Percentiles rank a stretch among this genome's conserved stretches.
Conservation (phyloP, 2,113 vertebrate species). For the Acinonyx jubatus region DNA sequence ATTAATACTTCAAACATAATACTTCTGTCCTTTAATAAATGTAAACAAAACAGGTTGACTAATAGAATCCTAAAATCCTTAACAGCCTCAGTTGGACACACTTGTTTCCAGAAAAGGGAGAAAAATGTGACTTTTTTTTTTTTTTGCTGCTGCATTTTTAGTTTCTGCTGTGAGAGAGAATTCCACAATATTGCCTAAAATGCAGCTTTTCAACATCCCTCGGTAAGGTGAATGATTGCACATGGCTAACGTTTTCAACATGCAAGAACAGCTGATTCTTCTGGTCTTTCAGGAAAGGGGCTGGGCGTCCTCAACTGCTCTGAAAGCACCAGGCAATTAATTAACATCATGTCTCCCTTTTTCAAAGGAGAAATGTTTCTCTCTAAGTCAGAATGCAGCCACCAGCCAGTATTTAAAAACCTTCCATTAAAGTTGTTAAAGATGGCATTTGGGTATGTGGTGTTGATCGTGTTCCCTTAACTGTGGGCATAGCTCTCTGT, state of each 20-base stretch:
- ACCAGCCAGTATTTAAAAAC: neutral
- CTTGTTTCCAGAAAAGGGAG: neutral
- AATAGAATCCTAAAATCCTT: neutral
- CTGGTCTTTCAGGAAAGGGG: neutral
- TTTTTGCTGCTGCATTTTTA: neutral
- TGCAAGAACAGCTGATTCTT: neutral
- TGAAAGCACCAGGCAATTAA: neutral
- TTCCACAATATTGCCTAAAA: neutral
- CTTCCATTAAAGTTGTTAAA: neutral
- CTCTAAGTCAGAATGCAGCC: neutral
- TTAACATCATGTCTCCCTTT: neutral
- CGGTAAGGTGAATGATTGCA: neutral
- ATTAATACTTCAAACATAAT: neutral
- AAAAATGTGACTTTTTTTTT: neutral
- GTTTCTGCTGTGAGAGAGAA: neutral
- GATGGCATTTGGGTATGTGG: neutral
- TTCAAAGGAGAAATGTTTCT: neutral
- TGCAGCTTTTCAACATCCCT: accelerated
- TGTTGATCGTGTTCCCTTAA: neutral
- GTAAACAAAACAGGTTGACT: neutral
- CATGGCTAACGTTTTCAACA: neutral
- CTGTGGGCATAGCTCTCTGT: accelerated
- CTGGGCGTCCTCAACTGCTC: neutral
- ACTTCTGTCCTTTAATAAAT: neutral
- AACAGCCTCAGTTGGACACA: neutral